Conservation (phyloP, 2,113 vertebrate species). For the Terrapene triunguis region DNA sequence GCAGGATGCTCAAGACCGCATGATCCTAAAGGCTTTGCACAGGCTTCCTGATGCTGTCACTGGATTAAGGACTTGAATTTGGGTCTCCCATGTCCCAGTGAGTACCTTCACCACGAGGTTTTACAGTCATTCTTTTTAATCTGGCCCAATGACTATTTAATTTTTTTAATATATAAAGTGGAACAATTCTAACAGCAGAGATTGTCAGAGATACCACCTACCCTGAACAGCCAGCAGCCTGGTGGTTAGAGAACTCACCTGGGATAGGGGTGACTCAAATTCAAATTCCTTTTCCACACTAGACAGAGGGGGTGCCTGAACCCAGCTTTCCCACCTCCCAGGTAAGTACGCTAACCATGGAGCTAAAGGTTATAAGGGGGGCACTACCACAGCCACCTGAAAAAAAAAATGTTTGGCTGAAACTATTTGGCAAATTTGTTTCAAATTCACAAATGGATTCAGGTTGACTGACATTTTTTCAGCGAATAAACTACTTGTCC, state of each 20-base stretch:
- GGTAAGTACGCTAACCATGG: not conserved
- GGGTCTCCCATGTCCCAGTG: not conserved
- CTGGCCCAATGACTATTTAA: not conserved
- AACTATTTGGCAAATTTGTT: not conserved
- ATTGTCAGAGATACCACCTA: not conserved
- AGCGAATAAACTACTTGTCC: not conserved
- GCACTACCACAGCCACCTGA: too few species aligned
- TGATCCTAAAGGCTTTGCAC: not conserved
- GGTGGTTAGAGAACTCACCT: not conserved
- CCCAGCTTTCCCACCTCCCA: not conserved
- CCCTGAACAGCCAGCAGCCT: not conserved
- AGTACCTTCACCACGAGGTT: not conserved
- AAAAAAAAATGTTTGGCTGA: not conserved
- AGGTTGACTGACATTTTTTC: not conserved
- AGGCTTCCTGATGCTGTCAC: fast-evolving
- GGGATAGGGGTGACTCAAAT: not conserved
- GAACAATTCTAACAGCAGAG: not conserved
- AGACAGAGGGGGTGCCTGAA: not conserved
- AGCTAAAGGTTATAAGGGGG: not conserved
- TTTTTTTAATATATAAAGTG: not conserved
- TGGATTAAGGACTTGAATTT: not conserved
- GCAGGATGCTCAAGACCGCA: not conserved
- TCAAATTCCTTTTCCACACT: not conserved
- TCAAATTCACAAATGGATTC: not conserved
- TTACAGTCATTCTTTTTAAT: not conserved